Evolutionary conservation across 2,113 vertebrate species (phyloP), one percentile per base, ranked within the genome.

Genomic region (Oncorhynchus mykiss): DNA sequence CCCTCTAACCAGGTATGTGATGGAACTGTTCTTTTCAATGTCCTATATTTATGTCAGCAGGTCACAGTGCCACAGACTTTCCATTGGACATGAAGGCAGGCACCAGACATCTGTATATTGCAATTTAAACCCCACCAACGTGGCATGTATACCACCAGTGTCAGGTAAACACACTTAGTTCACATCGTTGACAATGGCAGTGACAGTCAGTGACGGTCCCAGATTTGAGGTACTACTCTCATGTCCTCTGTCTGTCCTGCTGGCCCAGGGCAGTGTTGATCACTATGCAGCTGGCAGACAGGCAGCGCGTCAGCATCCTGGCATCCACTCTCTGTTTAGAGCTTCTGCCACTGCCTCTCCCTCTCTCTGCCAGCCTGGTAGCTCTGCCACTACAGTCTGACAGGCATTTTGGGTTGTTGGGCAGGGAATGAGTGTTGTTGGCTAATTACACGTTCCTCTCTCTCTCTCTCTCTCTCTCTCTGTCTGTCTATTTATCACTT

Each of bases 161-260:
- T 45, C 39, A 45, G 39, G 39, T 45, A 45, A 45, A 45, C 39
- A 12, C 39, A 45, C 39, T 45, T 8, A 45, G 39, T 45, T 45
- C 9, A 45, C 39, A 11, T 54, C 1, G 51, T 3, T 14, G 51
- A 14, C 51, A 54, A 54, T 54, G 5, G 16, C 24, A 34, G 66
- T 14, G 66, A 20, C 13, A 34, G 27, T 16, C 5, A 31, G 27
- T 7, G 66, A 18, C 8, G 14, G 27, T 16, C 24, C 3, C 2
- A 67, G 66, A 67, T 74, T 85, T 85, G 85, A 85, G 81, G 71
- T 73, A 6, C 65, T 12, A 9, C 65, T 29, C n/a, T 67, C 24
- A 22, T 27, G 24, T 67, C 65, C 25, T 16, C 13, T 18, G 65
- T 64, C 60, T 4, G 60, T n/a, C 65, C 24, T 14, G 22, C 64